Percentiles rank a stretch among this genome's conserved stretches.
Evolutionary conservation across 2,888 invertebrate genomes (phyloP).

Genomic region (Cancer borealis): DNA sequence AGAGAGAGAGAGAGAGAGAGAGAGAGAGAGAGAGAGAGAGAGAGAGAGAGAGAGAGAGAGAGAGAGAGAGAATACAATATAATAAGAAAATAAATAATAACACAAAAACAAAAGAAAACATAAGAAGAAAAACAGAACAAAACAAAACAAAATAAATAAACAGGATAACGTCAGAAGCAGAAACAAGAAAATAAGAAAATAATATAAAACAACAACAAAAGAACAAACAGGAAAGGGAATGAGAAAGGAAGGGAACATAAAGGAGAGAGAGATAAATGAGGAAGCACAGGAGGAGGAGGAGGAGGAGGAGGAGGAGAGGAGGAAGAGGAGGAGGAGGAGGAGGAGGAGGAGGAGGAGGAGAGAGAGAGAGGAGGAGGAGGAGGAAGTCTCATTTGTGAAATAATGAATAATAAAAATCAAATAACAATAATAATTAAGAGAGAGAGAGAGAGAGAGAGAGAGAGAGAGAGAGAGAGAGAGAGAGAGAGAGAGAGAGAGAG

Average conservation of each 20-base stretch:
- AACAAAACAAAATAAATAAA: not conserved
- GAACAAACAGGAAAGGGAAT: not conserved
- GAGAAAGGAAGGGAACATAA: not conserved
- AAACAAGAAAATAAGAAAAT: too few species aligned
- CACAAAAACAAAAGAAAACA: too few species aligned
- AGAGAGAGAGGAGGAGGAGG: too few species aligned
- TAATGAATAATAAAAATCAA: too few species aligned
- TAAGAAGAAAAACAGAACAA: not conserved
- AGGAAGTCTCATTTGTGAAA: too few species aligned
- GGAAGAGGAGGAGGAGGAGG: too few species aligned
- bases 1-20: slow-evolving; percentile 1
- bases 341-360: too few species aligned
- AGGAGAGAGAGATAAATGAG: not conserved
- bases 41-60: slow-evolving; percentile 1
- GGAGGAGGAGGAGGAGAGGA: too few species aligned
- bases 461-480: not conserved
- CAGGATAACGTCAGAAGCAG: too few species aligned
- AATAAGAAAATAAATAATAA: not conserved
- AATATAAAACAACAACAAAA: too few species aligned
- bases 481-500: not conserved
- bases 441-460: not conserved
- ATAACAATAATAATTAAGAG: too few species aligned
- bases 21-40: slow-evolving; percentile 1
- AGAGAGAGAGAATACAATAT: not conserved
- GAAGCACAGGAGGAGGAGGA: too few species aligned